Percentiles rank a stretch among this genome's conserved stretches.
These are phyloP conservation scores for Motacilla alba DNA, from an alignment of 2,113 vertebrate species.

Conservation along the genomic window DNA sequence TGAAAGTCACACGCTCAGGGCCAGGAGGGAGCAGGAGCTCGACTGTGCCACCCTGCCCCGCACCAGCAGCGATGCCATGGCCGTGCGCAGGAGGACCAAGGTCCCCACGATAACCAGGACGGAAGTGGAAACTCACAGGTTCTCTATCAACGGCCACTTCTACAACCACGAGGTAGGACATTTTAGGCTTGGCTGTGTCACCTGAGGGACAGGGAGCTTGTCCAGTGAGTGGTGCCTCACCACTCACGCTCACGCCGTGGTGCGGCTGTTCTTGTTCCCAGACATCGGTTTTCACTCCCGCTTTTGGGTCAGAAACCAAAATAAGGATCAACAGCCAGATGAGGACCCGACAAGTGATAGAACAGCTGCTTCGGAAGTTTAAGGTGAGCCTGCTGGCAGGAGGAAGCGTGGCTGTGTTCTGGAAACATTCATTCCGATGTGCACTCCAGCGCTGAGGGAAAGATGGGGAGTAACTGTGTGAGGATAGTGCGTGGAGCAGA, in stretches of 20 bases:
- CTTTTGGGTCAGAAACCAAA: slow-evolving; percentile 86
- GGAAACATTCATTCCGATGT: fast-evolving
- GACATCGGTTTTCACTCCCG: slow-evolving; percentile 91
- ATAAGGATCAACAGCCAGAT: slow-evolving; percentile 85
- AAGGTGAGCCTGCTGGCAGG: slow-evolving; percentile 74
- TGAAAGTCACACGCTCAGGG: slow-evolving; percentile 71
- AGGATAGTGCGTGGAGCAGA: fast-evolving
- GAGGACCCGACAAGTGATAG: slow-evolving; percentile 88
- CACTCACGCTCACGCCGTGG: fast-evolving
- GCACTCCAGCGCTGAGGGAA: fast-evolving
- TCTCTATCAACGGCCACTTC: slow-evolving; percentile 93
- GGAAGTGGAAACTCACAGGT: slow-evolving; percentile 77
- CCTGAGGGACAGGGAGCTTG: background rate
- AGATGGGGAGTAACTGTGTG: too few species aligned
- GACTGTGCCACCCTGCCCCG: slow-evolving; percentile 74
- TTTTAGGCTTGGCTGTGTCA: too few species aligned
- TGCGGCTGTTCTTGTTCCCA: slow-evolving; percentile 16
- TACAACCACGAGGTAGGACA: slow-evolving; percentile 86
- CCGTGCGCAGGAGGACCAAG: slow-evolving; percentile 74
- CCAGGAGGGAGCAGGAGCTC: slow-evolving; percentile 26
- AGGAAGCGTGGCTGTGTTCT: fast-evolving
- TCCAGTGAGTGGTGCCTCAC: background rate
- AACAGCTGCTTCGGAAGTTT: slow-evolving; percentile 88
- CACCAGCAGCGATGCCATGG: slow-evolving; percentile 73
- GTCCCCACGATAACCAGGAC: slow-evolving; percentile 56